Conservation (phyloP, 2,888 invertebrate species). For the Falcaria lacertinaria region DNA sequence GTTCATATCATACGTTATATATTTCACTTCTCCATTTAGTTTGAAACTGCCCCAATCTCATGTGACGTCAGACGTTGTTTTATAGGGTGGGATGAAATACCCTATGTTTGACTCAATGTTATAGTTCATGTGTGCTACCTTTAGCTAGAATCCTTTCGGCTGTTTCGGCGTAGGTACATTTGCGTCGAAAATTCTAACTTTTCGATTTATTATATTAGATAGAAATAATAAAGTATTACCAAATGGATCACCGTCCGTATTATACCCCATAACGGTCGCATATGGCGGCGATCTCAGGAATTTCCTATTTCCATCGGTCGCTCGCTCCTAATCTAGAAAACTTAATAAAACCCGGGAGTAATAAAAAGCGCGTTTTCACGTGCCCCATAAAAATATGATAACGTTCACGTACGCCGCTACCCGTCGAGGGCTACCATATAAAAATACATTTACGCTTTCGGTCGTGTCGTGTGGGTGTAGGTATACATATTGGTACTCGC, state of each 20-base stretch:
- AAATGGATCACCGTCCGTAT: constrained; percentile 19
- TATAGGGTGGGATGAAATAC: too few species aligned
- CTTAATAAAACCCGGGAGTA: constrained; percentile 67
- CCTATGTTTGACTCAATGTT: too few species aligned
- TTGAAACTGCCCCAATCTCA: too few species aligned
- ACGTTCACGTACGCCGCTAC: constrained; percentile 59
- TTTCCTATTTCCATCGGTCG: constrained; percentile 39
- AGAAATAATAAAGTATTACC: too few species aligned
- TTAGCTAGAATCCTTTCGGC: too few species aligned
- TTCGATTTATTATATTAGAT: too few species aligned
- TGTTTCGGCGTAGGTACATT: too few species aligned
- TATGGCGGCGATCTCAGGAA: constrained; percentile 36
- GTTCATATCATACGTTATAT: too few species aligned
- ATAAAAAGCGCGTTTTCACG: constrained; percentile 74
- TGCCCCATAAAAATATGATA: constrained; percentile 77
- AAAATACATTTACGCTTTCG: constrained; percentile 1
- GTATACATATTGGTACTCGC: not conserved
- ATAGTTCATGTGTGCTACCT: too few species aligned
- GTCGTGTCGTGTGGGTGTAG: constrained; percentile 7
- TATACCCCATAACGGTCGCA: constrained; percentile 19
- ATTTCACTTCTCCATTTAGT: too few species aligned
- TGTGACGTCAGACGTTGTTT: too few species aligned
- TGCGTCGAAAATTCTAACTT: too few species aligned
- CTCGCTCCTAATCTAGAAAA: constrained; percentile 65
- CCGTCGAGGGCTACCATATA: not conserved